Evolutionary conservation across 2,888 invertebrate species (phyloP), one percentile per base, ranked within the genome.

Genomic region (Mythimna lalbum): DNA sequence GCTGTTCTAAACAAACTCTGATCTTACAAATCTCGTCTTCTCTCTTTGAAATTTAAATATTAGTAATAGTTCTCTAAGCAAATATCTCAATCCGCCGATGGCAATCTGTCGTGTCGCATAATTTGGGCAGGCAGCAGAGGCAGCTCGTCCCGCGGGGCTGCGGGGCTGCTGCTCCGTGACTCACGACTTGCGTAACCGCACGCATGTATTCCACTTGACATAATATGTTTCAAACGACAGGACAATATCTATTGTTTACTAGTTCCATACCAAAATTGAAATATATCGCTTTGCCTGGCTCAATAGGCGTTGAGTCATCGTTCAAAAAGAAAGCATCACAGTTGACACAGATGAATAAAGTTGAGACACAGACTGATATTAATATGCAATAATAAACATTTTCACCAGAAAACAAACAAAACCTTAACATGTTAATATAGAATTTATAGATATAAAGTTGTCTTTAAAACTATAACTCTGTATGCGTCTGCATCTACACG

Each of bases 121-220:
- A 56, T 83, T 83, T 78, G 73, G 82, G 68, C 72, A 66, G 62
- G 68, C 70, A 36, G 69, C 56, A 66, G 70, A 66, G 62, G 68
- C 70, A 36, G 69, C 56, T 69, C 62, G 72, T 76, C 65, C 69
- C 55, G 59, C 74, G 75, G 77, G 69, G 76, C 60, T 62, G 59
- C 74, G 75, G 77, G 69, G 76, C 60, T 62, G 70, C 83, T 83
- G 75, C 82, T 82, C 73, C 53, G 78, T 90, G 88, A 90, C 49
- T 88, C 89, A 89, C 77, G 67, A 73, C 52, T 63, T 80, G 52
- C 86, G 85, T 87, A 87, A 89, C 79, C 77, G 78, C 77, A 77
- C 83, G 81, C 76, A 60, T 74, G 72, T 75, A 88, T 87, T 83
- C 85, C 66, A 73, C 83, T 86, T 78, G 80, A 81, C 79, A 70